Percentiles rank a stretch among this genome's conserved stretches.
Evolutionary conservation across 2,888 invertebrate genomes (phyloP).

Genomic region (Punctoribates punctum): DNA sequence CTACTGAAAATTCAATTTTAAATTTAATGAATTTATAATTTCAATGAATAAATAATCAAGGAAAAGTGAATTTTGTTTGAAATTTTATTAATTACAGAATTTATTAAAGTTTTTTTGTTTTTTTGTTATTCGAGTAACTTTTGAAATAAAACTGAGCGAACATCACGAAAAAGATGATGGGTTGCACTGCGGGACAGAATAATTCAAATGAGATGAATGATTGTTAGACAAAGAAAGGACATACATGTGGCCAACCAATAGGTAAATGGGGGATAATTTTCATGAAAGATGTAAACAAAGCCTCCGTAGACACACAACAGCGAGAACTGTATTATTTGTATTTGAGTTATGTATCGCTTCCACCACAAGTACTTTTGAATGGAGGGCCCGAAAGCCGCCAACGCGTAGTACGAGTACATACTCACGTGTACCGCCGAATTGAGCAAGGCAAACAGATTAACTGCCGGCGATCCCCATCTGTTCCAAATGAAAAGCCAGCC

Average conservation of each 20-base stretch:
- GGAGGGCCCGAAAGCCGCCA: slow-evolving; percentile 42
- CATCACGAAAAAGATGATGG: slow-evolving; percentile 27
- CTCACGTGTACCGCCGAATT: slow-evolving; percentile 40
- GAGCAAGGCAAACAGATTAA: slow-evolving; percentile 33
- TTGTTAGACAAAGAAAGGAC: background rate
- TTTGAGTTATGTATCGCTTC: slow-evolving; percentile 44
- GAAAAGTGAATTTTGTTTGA: too few relatives aligned
- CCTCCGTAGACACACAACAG: slow-evolving; percentile 37
- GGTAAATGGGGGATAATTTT: slow-evolving; percentile 31
- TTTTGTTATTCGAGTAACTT: background rate
- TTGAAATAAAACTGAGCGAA: slow-evolving; percentile 39
- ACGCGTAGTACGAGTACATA: slow-evolving; percentile 44
- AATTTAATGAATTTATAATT: too few relatives aligned
- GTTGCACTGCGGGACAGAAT: background rate
- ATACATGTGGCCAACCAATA: slow-evolving; percentile 34
- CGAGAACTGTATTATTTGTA: slow-evolving; percentile 43
- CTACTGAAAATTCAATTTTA: too few relatives aligned
- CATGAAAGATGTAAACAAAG: background rate
- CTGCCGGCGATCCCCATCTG: slow-evolving; percentile 13
- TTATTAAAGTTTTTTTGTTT: too few relatives aligned
- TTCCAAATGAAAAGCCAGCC: slow-evolving; percentile 31
- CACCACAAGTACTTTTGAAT: slow-evolving; percentile 43
- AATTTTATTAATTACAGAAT: too few relatives aligned
- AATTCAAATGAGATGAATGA: background rate
- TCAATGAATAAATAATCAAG: too few relatives aligned